Conservation (phyloP, 2,797 vertebrate genomes). For the Scyliorhinus canicula region DNA sequence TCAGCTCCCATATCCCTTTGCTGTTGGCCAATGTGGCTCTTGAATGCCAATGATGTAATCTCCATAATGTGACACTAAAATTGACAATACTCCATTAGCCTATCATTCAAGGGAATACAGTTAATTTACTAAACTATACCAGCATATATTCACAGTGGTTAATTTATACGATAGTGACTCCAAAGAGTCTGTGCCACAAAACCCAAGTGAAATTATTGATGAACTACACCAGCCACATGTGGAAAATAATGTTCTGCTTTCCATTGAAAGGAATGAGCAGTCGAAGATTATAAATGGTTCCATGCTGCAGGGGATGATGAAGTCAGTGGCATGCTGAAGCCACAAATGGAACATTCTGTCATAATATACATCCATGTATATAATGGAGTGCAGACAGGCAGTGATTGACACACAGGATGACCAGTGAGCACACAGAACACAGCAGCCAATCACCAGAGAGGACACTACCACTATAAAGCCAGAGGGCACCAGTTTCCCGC, state of each 20-base stretch:
- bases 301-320: neutral
- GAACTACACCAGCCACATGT: neutral
- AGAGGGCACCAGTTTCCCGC: too few species aligned
- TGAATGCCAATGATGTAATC: neutral
- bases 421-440: too few species aligned
- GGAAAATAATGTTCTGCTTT: neutral
- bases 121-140: neutral
- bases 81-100: neutral
- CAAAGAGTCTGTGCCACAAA: neutral
- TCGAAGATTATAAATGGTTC: neutral
- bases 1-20: neutral
- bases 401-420: too few species aligned
- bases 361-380: too few species aligned
- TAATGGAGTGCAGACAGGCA: too few species aligned
- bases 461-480: too few species aligned
- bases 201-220: neutral
- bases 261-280: neutral
- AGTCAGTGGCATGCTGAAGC: neutral
- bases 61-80: neutral
- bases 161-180: constrained; percentile 15
- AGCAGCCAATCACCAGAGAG: too few species aligned
- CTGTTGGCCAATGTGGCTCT: neutral
- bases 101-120: neutral
- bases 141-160: neutral
- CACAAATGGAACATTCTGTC: neutral